phyloP scores from a whole-genome alignment of 2,113 vertebrate genomes.

The Colinus virginianus region DNA sequence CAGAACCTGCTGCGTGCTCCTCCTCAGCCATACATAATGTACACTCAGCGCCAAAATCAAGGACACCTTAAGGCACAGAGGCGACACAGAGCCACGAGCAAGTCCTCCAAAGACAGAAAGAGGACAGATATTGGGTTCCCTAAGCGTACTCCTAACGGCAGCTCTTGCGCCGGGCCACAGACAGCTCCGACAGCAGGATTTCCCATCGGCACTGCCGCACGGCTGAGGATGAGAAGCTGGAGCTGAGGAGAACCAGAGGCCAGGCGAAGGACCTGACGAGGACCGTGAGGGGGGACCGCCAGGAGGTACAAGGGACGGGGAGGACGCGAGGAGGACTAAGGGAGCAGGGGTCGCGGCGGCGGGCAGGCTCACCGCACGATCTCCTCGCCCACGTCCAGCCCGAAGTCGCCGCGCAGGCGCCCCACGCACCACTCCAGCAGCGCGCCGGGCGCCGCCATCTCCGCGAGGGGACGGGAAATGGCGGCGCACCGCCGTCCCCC shows the following conservation, averaged over 20 bases:
- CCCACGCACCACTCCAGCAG: conserved; percentile 87
- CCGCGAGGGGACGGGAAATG: conserved; percentile 29
- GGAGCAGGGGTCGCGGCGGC: background rate
- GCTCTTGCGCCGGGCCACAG: too few relatives aligned
- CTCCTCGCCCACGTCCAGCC: conserved; percentile 90
- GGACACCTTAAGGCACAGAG: background rate
- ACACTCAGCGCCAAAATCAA: background rate
- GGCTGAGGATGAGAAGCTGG: background rate
- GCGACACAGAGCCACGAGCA: background rate
- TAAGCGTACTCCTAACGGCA: background rate
- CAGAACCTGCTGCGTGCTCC: accelerated
- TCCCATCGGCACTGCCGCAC: accelerated
- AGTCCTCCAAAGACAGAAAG: too few relatives aligned
- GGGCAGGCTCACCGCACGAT: conserved; percentile 86
- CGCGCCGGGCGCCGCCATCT: conserved; percentile 62
- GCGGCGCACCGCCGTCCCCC: background rate
- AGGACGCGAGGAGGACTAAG: too few relatives aligned
- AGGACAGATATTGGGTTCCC: background rate
- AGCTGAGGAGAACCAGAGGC: too few relatives aligned
- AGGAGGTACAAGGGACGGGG: too few relatives aligned
- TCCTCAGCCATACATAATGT: background rate
- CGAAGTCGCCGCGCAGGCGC: conserved; percentile 84
- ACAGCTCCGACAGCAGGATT: background rate
- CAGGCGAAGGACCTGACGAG: too few relatives aligned
- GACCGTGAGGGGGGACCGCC: too few relatives aligned